Percentiles rank a stretch among this genome's conserved stretches.
Evolutionary conservation across 2,888 invertebrate species (phyloP).

Genomic region (Eustalomyia histrio): DNA sequence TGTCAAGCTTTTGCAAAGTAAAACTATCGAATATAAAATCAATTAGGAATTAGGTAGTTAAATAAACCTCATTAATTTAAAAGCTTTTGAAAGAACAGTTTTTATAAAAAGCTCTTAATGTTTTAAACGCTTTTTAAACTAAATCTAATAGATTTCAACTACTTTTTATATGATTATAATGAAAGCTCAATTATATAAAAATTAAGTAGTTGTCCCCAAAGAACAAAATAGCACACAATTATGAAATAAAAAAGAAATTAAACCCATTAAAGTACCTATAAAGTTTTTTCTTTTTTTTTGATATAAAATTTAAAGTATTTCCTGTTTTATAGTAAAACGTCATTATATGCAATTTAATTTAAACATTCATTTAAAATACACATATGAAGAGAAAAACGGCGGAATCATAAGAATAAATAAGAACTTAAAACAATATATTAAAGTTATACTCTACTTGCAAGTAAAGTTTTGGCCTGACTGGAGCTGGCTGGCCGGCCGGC

Average conservation of each 20-base stretch:
- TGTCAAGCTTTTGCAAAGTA: no score
- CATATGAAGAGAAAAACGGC: conserved; percentile 16
- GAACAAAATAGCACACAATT: conserved; percentile 6
- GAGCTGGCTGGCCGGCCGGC: not conserved
- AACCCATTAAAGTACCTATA: conserved; percentile 30
- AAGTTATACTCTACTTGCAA: not conserved
- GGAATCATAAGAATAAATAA: conserved; percentile 3
- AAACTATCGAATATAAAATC: no score
- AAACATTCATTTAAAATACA: conserved; percentile 56
- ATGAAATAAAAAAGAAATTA: not conserved
- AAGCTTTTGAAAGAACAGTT: no score
- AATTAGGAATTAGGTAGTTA: no score
- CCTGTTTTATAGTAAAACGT: conserved; percentile 60
- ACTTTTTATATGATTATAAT: conserved; percentile 1
- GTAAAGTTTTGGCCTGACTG: not conserved
- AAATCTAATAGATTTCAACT: no score
- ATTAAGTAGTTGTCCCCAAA: conserved; percentile 36
- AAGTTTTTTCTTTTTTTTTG: no score
- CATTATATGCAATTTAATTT: conserved; percentile 60
- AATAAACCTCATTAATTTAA: no score
- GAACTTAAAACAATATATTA: conserved; percentile 8
- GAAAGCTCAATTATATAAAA: conserved; percentile 25
- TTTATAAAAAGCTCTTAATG: no score
- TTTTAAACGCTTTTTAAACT: no score
- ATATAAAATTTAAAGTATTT: conserved; percentile 57